Base-by-base conservation (phyloP, 2,797 vertebrate species). In the Coluber constrictor region DNA sequence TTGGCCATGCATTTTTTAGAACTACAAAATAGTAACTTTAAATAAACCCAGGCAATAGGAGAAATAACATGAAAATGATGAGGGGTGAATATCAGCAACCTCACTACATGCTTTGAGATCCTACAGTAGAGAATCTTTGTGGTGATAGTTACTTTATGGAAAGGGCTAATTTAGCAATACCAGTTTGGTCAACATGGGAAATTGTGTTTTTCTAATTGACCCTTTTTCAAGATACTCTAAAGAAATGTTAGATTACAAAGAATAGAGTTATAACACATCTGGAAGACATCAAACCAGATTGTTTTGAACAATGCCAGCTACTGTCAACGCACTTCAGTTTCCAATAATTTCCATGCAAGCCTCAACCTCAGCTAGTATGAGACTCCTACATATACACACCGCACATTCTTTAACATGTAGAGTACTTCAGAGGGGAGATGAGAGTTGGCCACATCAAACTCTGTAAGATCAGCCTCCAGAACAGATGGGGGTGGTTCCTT, bases 331-430 rank as follows among this genome's bases (percentile, higher is more conserved):
- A 54, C 23, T 61, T 55, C 23, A n/a, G 56, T n/a, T 66, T 61
- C 86, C 27, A 55, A 47, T 7, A n/a, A 47, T 7, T 79, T 61
- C 87, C 27, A n/a, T 37, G 15, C 25, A 9, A 43, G 54, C 18
- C 9, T 27, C 20, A 51, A 43, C 15, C 37, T 25, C 10, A 88
- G 61, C 25, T 13, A 25, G n/a, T 27, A 13, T 15, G 27, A 51
- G 13, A 20, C 3, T 12, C 18, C n/a, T 25, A 56, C n/a, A 37
- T 23, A 43, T 27, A 93, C 96, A 96, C 96, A 99, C 99, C 99
- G 97, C 56, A 99, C 99, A 0, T 99, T 99, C 97, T 99, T 99
- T 57, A 99, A 98, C 99, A 99, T 99, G 97, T 99, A 99, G 91
- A 99, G 98, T 89, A 99, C 99, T 97, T 99, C 99, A 0, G 99